Conservation (phyloP, 2,797 vertebrate genomes). For the Cetoscarus ocellatus region DNA sequence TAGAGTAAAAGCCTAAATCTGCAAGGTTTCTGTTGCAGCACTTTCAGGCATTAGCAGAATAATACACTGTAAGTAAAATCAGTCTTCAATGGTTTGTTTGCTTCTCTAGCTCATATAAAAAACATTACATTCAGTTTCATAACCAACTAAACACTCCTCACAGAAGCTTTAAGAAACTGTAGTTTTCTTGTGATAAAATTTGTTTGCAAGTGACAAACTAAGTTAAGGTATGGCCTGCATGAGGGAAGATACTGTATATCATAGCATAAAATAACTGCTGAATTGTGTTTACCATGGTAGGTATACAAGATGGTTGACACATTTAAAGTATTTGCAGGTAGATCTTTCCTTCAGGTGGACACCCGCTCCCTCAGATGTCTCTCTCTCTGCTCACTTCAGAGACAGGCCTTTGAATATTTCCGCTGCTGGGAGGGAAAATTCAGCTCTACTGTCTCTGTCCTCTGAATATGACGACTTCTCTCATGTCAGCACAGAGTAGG, state of each 20-base stretch:
- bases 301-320: neutral
- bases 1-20: too few relatives aligned
- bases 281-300: conserved; percentile 35
- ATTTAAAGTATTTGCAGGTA: conserved; percentile 4
- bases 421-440: conserved; percentile 14
- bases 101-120: too few relatives aligned
- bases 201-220: conserved; percentile 2
- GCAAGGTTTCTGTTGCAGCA: too few relatives aligned
- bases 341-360: conserved; percentile 9
- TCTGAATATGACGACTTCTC: conserved; percentile 27
- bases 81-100: too few relatives aligned
- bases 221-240: too few relatives aligned
- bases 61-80: too few relatives aligned
- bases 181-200: conserved; percentile 1
- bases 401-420: conserved; percentile 21
- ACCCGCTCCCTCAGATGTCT: conserved; percentile 6
- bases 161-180: neutral
- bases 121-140: too few relatives aligned
- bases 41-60: too few relatives aligned
- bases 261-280: conserved; percentile 9
- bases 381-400: conserved; percentile 5
- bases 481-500: conserved; percentile 28
- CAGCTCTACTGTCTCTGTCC: conserved; percentile 20
- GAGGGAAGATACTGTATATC: neutral
- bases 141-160: too few relatives aligned